A percentile compares a stretch with the other conserved stretches of the same genome.
Evolutionary conservation across 2,797 vertebrate species (phyloP).

Genomic region (Acrossocheilus wenchowensis): DNA sequence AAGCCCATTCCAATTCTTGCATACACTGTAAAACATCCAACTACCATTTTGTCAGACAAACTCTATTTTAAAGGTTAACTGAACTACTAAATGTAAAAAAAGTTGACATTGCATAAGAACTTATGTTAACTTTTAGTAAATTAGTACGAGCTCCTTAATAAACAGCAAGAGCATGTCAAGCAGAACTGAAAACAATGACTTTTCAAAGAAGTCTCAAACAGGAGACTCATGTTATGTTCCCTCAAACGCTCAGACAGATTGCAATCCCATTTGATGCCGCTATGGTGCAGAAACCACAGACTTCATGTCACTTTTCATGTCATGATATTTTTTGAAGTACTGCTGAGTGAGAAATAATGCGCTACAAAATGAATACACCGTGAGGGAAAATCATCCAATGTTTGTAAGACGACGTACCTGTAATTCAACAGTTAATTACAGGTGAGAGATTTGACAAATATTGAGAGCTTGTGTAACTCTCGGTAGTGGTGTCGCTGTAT

Average conservation of each 20-base stretch:
- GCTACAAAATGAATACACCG: background rate
- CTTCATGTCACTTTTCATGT: background rate
- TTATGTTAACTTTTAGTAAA: background rate
- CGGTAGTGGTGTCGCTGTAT: background rate
- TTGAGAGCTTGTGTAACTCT: background rate
- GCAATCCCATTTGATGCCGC: background rate
- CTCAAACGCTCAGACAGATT: background rate
- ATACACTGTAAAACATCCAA: background rate
- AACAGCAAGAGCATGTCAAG: background rate
- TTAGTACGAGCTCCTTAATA: background rate
- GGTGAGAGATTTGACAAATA: background rate
- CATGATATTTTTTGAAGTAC: background rate
- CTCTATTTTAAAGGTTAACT: background rate
- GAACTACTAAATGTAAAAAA: background rate
- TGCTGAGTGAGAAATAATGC: background rate
- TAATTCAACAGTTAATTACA: background rate
- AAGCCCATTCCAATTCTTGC: background rate
- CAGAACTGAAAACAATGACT: background rate
- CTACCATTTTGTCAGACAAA: background rate
- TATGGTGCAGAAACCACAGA: background rate
- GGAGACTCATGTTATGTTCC: background rate
- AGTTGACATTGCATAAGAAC: background rate
- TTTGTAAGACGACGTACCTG: background rate
- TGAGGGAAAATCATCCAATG: background rate
- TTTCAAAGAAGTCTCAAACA: background rate